Evolutionary conservation across 1,140 invertebrate species (phyloP).

Genomic region (Bombus confusus): DNA sequence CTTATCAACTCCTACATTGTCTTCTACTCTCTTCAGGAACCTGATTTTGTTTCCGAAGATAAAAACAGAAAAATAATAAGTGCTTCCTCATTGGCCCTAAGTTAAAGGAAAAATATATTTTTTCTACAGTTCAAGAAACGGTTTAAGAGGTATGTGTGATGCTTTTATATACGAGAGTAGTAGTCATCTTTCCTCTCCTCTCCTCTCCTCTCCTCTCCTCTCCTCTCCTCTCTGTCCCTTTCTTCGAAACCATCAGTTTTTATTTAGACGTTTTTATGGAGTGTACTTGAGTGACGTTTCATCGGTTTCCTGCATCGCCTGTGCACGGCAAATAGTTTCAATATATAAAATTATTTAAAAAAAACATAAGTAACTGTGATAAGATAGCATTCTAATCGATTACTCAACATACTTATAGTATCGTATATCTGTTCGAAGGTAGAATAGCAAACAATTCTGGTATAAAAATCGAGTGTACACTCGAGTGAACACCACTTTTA

Average conservation of each 20-base stretch:
- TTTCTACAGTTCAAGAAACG: constrained; percentile 29
- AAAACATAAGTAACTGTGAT: constrained; percentile 29
- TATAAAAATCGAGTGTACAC: neutral
- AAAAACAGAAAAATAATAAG: neutral
- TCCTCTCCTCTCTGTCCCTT: neutral
- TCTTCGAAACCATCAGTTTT: neutral
- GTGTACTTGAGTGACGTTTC: constrained; percentile 21
- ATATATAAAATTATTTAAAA: neutral
- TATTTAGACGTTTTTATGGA: neutral
- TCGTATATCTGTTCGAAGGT: neutral
- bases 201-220: too few relatives aligned
- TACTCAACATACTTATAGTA: neutral
- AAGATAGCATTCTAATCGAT: neutral
- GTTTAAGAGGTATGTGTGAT: constrained; percentile 7
- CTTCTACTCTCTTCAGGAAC: constrained; percentile 20
- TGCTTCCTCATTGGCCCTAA: constrained; percentile 48
- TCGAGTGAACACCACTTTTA: neutral
- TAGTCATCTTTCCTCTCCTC: neutral
- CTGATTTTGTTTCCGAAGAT: constrained; percentile 12
- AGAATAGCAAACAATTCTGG: too few relatives aligned
- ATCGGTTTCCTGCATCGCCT: constrained; percentile 28
- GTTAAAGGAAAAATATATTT: constrained; percentile 41
- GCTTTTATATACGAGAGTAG: constrained; percentile 28
- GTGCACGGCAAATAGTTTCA: constrained; percentile 10
- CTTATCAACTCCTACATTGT: neutral